A percentile compares a stretch with the other conserved stretches of the same genome.
Evolutionary conservation across 2,797 vertebrate genomes (phyloP).

Genomic region (Cirrhinus mrigala): DNA sequence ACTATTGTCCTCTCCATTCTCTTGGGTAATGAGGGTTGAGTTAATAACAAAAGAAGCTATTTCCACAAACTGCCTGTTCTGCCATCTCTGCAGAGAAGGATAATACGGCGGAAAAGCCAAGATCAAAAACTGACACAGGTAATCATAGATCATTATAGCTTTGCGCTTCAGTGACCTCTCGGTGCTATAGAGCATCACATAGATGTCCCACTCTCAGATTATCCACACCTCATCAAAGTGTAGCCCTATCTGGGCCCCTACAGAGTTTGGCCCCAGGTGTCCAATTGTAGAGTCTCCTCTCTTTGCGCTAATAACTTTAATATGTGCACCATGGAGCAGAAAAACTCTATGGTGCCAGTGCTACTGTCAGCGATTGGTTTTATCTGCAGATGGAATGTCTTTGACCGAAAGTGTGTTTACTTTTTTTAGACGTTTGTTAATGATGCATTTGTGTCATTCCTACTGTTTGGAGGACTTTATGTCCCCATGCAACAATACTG

Average conservation of each 20-base stretch:
- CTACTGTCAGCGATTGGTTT: not conserved
- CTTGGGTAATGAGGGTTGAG: not conserved
- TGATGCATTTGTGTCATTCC: not conserved
- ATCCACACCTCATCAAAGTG: not conserved
- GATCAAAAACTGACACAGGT: slow-evolving; percentile 3
- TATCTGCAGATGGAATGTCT: not conserved
- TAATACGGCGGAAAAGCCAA: not conserved
- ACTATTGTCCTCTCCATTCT: not conserved
- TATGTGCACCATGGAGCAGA: not conserved
- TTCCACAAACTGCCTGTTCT: not conserved
- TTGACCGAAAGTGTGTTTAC: not conserved
- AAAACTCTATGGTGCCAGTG: not conserved
- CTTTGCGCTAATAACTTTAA: not conserved
- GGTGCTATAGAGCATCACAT: not conserved
- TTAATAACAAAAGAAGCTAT: slow-evolving; percentile 21
- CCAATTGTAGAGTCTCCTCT: not conserved
- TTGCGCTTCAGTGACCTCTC: not conserved
- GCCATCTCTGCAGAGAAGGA: not conserved
- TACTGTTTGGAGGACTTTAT: not conserved
- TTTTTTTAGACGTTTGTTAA: not conserved
- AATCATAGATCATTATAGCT: slow-evolving; percentile 23
- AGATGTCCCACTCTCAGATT: not conserved
- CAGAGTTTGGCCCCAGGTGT: not conserved
- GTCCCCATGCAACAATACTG: not conserved
- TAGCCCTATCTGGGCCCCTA: not conserved